Evolutionary conservation across 1,140 invertebrate species (phyloP).

Genomic region (Diprion similis): DNA sequence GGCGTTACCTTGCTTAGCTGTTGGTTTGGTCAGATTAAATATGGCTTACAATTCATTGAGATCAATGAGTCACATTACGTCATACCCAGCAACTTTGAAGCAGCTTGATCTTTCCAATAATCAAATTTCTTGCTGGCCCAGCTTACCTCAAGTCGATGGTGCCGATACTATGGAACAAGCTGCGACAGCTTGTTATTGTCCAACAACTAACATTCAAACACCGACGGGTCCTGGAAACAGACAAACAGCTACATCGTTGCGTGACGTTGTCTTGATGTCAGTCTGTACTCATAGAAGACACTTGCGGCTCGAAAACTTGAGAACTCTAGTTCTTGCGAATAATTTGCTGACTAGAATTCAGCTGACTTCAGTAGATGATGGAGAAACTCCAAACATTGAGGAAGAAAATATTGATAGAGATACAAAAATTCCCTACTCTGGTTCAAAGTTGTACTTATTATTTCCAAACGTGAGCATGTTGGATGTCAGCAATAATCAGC

Average conservation of each 20-base stretch:
- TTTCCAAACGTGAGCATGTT: constrained; percentile 96
- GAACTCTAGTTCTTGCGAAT: constrained; percentile 85
- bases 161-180: constrained; percentile 68
- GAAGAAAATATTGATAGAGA: constrained; percentile 49
- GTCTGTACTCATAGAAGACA: constrained; percentile 87
- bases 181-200: constrained; percentile 71
- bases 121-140: constrained; percentile 87
- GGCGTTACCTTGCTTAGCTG: constrained; percentile 88
- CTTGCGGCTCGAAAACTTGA: constrained; percentile 77
- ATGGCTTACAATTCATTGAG: constrained; percentile 88
- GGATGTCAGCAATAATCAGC: constrained; percentile 89
- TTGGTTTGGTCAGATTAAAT: constrained; percentile 85
- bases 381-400: constrained; percentile 47
- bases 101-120: constrained; percentile 95
- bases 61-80: constrained; percentile 88
- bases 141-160: constrained; percentile 72
- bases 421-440: constrained; percentile 39
- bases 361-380: constrained; percentile 78
- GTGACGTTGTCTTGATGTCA: constrained; percentile 77
- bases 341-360: constrained; percentile 83
- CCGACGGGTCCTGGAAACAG: constrained; percentile 50
- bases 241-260: constrained; percentile 65
- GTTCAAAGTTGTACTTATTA: constrained; percentile 67
- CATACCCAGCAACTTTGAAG: constrained; percentile 86
- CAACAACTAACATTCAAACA: constrained; percentile 54